phyloP scores from a whole-genome alignment of 2,113 vertebrate species.

The Nesogale talazaci region DNA sequence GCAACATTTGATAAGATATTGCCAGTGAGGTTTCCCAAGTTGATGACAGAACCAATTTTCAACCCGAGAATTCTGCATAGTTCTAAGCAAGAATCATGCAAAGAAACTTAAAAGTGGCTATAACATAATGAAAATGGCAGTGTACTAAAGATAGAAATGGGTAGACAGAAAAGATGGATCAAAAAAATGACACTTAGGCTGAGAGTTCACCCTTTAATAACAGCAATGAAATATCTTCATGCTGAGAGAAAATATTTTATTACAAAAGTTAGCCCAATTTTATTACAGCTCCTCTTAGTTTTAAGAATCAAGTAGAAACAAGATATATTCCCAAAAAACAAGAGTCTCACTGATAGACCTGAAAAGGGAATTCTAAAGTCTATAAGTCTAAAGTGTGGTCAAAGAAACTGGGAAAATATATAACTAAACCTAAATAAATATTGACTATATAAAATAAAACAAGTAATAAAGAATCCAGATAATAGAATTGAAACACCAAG shows the following conservation, averaged over 20 bases:
- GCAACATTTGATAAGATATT: neutral
- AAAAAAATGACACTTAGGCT: accelerated
- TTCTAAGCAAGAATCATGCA: neutral
- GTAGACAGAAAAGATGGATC: neutral
- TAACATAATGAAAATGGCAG: accelerated
- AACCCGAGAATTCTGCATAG: neutral
- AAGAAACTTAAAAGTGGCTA: neutral
- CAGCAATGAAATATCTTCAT: too few species aligned
- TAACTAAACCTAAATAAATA: neutral
- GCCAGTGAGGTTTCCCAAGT: neutral
- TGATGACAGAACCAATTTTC: neutral
- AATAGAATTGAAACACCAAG: neutral
- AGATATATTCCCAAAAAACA: neutral
- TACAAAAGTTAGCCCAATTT: too few species aligned
- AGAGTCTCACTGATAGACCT: neutral
- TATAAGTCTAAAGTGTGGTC: accelerated
- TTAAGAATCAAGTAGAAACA: neutral
- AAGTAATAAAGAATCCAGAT: neutral
- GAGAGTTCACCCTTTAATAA: too few species aligned
- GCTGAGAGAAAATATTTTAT: neutral
- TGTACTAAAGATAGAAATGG: neutral
- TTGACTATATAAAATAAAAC: neutral
- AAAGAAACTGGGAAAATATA: accelerated
- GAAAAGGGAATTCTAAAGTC: neutral
- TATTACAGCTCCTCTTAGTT: neutral